Evolutionary conservation across 2,797 vertebrate species (phyloP).

Genomic region (Serranus cabrilla): DNA sequence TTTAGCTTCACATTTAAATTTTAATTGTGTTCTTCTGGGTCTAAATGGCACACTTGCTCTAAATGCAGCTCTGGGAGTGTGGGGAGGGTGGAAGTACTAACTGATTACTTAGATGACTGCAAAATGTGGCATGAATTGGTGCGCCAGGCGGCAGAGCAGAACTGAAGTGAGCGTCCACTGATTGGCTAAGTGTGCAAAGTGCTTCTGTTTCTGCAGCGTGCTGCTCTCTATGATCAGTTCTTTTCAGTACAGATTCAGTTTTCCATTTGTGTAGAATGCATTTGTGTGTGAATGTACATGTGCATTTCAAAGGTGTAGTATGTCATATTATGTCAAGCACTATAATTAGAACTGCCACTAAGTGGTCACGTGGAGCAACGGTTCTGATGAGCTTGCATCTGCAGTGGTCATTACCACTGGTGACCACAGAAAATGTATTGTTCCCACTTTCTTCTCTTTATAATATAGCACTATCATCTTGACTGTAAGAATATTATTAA

Average conservation of each 20-base stretch:
- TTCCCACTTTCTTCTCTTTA: background rate
- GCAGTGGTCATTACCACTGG: background rate
- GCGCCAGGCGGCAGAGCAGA: slow-evolving; percentile 61
- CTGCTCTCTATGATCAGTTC: slow-evolving; percentile 6
- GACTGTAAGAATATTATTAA: background rate
- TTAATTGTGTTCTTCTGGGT: slow-evolving; percentile 67
- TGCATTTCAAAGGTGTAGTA: slow-evolving; percentile 6
- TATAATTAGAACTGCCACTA: slow-evolving; percentile 7
- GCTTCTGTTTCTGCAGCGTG: slow-evolving; percentile 51
- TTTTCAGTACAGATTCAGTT: slow-evolving; percentile 35
- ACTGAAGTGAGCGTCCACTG: slow-evolving; percentile 67
- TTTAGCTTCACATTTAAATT: slow-evolving; percentile 64
- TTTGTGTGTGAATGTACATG: background rate
- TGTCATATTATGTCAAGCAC: slow-evolving; percentile 16
- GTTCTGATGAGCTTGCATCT: slow-evolving; percentile 22
- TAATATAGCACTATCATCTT: too few species aligned
- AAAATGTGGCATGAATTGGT: slow-evolving; percentile 66
- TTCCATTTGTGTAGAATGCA: background rate
- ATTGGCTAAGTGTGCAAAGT: slow-evolving; percentile 80
- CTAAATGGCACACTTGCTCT: slow-evolving; percentile 55
- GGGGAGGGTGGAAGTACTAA: slow-evolving; percentile 58
- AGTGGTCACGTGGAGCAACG: slow-evolving; percentile 12
- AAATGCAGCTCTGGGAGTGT: slow-evolving; percentile 59
- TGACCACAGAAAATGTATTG: background rate
- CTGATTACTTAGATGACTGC: slow-evolving; percentile 75